Conservation (phyloP, 2,797 vertebrate species). For the Hapalemur alaotrensis region DNA sequence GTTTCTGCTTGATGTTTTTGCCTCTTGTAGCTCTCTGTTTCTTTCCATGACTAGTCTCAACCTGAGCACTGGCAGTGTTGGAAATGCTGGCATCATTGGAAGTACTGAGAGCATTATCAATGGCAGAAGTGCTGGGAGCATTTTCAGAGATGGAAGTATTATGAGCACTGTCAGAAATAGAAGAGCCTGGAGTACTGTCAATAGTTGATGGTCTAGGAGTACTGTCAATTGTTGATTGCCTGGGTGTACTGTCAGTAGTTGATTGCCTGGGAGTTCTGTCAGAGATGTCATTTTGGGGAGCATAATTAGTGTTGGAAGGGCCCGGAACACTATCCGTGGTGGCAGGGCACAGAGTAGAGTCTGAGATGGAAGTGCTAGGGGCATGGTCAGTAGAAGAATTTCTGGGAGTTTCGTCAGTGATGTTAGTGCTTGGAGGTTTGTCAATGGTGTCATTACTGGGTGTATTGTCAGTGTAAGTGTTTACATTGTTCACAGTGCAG, state of each 20-base stretch:
- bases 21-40: constrained; percentile 77
- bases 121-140: constrained; percentile 79
- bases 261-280: background rate
- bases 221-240: background rate
- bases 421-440: background rate
- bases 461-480: background rate
- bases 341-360: background rate
- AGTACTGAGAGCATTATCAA: constrained; percentile 78
- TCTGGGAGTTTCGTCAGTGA: background rate
- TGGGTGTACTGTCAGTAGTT: no score
- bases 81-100: constrained; percentile 78
- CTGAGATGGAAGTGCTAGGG: background rate
- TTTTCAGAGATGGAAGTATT: background rate
- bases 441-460: background rate
- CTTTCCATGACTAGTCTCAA: constrained; percentile 84
- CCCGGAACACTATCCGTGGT: background rate
- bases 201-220: background rate
- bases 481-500: background rate
- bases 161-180: background rate
- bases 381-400: background rate
- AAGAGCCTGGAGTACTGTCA: background rate
- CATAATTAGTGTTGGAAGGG: background rate
- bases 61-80: constrained; percentile 58
- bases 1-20: constrained; percentile 81
- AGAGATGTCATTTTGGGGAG: background rate